These are phyloP conservation scores for Damaliscus lunatus DNA, from an alignment of 2,113 vertebrate genomes.

Conservation along the genomic window DNA sequence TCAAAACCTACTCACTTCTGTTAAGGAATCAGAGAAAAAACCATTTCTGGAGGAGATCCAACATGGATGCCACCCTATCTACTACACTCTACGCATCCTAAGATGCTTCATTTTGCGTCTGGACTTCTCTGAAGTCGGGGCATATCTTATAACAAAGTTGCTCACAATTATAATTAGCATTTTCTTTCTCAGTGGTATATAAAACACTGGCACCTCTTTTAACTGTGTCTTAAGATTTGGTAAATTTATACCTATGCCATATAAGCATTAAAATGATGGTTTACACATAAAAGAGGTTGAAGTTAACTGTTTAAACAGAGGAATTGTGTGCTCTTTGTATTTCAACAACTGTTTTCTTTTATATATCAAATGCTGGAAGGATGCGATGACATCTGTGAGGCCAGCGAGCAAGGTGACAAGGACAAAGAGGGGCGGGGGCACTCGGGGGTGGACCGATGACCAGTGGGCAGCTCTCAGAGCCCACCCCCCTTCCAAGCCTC, in stretches of 20 bases:
- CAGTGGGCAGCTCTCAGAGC: neutral
- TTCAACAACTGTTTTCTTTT: neutral
- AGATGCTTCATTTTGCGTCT: neutral
- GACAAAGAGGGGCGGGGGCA: neutral
- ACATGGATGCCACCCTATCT: neutral
- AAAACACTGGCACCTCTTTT: neutral
- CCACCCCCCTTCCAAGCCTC: neutral
- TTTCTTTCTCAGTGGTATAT: neutral
- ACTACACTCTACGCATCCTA: fast-evolving
- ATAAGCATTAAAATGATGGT: neutral
- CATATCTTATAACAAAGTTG: fast-evolving
- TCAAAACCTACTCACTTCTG: neutral
- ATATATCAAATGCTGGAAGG: neutral
- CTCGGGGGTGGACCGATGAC: fast-evolving
- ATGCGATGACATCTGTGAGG: fast-evolving
- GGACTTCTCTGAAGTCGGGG: neutral
- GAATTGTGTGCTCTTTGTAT: neutral
- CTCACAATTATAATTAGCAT: neutral
- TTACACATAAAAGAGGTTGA: neutral
- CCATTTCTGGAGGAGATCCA: neutral
- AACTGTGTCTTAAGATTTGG: neutral
- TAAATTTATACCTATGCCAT: neutral
- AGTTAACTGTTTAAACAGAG: fast-evolving
- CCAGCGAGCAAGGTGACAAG: neutral
- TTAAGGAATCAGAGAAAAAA: neutral